phyloP scores from a whole-genome alignment of 1,140 invertebrate species.

The Battus philenor region DNA sequence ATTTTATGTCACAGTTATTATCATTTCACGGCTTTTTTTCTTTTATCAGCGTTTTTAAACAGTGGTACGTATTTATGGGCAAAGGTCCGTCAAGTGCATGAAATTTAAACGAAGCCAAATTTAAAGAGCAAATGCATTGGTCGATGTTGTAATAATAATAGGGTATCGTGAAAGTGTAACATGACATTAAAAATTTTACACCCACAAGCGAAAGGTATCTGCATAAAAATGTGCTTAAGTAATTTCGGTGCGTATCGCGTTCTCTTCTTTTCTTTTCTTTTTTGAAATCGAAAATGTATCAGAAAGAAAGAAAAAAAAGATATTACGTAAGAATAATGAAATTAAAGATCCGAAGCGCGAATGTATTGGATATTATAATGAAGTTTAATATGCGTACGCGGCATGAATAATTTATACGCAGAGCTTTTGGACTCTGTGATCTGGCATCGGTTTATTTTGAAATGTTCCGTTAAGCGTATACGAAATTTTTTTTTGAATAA shows the following conservation, averaged over 20 bases:
- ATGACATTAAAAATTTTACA: conserved; percentile 6
- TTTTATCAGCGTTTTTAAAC: too few species aligned
- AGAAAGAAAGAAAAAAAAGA: too few species aligned
- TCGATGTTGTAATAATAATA: conserved; percentile 2
- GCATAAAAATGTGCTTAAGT: conserved; percentile 12
- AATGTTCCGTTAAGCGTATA: conserved; percentile 8
- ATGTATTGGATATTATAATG: conserved; percentile 39
- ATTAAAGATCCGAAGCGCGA: conserved; percentile 28
- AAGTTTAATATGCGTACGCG: conserved; percentile 36
- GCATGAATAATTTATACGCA: conserved; percentile 38
- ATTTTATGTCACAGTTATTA: too few species aligned
- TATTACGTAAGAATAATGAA: conserved; percentile 33
- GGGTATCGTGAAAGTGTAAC: conserved; percentile 6
- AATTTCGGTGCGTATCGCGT: conserved; percentile 6
- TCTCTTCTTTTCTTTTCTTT: neutral
- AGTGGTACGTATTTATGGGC: too few species aligned
- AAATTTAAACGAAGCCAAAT: too few species aligned
- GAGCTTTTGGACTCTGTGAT: conserved; percentile 25
- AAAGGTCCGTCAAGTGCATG: too few species aligned
- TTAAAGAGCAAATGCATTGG: neutral
- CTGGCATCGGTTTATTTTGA: conserved; percentile 9
- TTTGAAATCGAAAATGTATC: conserved; percentile 8
- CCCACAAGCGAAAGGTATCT: conserved; percentile 6
- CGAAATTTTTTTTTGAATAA: conserved; percentile 2
- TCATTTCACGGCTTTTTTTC: too few species aligned